Base-by-base conservation (phyloP, 2,797 vertebrate genomes). In the Eulemur mongoz region DNA sequence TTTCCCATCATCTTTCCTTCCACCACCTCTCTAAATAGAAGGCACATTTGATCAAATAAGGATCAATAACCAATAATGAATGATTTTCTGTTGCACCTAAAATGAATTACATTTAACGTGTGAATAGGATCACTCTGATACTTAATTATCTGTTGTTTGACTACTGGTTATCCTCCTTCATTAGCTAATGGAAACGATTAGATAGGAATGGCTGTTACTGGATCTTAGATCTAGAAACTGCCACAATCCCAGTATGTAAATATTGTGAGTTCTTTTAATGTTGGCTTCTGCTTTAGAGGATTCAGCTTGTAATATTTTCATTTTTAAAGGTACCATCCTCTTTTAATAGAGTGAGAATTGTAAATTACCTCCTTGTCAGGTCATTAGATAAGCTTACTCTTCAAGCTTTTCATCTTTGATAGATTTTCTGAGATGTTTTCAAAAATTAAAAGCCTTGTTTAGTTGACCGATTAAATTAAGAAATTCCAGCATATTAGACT, bases 131-230 rank as follows among this genome's bases (percentile, higher is more conserved):
- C 43, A 32, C 32, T 69, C 72, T 95, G 69, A 89, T 95, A 87
- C 73, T 96, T 89, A 59, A 90, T 97, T 97, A 94, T 92, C 94
- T 89, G 89, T 97, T 96, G 91, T 97, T 80, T 93, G 93, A 73
- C 38, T 79, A 89, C 93, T 96, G 93, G 35, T 67, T 97, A 90
- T 69, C 93, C 96, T 95, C 50, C 54, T 87, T 90, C 79, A 50
- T 38, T 92, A 92, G 95, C 89, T 93, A 65, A 95, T 32, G 35
- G 95, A 91, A 85, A 89, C 91, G 93, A 83, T 98, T 75, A 97
- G 85, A 81, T 0, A 2, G 95, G 73, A 93, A 61, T 83, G 93
- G 81, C 94, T 97, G 48, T 94, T 97, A 57, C 54, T 89, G 48
- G 75, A 69, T 40, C 82, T 93, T 23, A 57, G 38, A 23, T 72